Evolutionary conservation across 2,113 vertebrate genomes (phyloP).

Genomic region (Myiozetetes cayanensis): DNA sequence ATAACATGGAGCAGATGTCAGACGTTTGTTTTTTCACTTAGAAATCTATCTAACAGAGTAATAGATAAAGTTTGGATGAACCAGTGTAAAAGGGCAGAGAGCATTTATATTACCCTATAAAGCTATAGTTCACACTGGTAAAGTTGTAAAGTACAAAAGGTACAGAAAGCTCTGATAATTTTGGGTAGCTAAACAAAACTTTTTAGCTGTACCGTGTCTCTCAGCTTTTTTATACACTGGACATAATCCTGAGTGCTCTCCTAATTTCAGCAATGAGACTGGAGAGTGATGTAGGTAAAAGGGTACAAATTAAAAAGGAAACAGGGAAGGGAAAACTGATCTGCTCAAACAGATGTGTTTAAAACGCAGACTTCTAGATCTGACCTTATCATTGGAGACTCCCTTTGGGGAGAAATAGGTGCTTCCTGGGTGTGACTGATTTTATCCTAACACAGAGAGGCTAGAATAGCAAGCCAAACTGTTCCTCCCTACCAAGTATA

Average conservation of each 20-base stretch:
- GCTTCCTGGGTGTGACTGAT: background rate
- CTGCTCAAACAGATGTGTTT: slow-evolving; percentile 11
- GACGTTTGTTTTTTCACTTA: slow-evolving; percentile 70
- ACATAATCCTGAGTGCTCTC: background rate
- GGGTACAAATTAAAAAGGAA: background rate
- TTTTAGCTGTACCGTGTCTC: background rate
- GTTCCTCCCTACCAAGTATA: background rate
- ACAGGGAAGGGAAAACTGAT: background rate
- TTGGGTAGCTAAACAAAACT: background rate
- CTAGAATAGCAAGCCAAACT: background rate
- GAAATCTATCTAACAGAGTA: slow-evolving; percentile 52
- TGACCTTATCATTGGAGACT: background rate
- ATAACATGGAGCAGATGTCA: slow-evolving; percentile 87
- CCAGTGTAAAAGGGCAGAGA: background rate
- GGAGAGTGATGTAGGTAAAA: background rate
- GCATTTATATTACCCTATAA: background rate
- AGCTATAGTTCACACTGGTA: background rate
- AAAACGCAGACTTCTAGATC: background rate
- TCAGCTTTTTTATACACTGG: background rate
- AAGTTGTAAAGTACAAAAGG: background rate
- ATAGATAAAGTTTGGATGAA: slow-evolving; percentile 60
- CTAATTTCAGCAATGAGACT: background rate
- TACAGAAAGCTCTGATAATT: background rate
- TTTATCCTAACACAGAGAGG: background rate
- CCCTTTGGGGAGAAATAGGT: background rate